Conservation (phyloP, 2,113 vertebrate genomes). For the Oostethus manadensis region DNA sequence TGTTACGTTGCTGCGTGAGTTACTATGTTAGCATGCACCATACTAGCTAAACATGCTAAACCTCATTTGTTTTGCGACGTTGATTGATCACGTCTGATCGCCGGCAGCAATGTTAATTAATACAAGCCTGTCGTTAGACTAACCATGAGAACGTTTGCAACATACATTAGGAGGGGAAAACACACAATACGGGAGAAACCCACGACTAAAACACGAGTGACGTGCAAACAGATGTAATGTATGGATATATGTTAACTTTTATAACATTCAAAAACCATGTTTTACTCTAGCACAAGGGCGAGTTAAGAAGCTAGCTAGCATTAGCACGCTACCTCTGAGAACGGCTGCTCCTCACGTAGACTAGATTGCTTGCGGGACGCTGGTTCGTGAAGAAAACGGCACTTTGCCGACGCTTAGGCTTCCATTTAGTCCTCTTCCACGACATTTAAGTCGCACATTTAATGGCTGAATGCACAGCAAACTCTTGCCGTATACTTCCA, state of each 20-base stretch:
- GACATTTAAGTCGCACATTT: neutral
- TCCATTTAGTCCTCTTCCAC: neutral
- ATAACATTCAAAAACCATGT: neutral
- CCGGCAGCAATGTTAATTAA: no score
- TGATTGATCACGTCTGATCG: no score
- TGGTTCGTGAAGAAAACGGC: neutral
- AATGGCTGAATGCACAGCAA: conserved; percentile 1
- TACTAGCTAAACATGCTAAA: no score
- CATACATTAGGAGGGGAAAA: no score
- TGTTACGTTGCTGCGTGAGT: no score
- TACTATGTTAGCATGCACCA: no score
- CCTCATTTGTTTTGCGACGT: no score
- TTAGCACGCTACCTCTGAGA: conserved; percentile 5
- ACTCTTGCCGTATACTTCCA: neutral
- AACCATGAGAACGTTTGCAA: no score
- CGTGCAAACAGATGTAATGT: neutral
- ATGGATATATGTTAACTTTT: neutral
- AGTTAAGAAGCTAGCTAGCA: conserved; percentile 21
- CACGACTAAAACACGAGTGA: neutral
- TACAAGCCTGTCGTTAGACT: no score
- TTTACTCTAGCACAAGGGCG: neutral
- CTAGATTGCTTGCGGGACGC: neutral
- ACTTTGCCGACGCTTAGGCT: conserved; percentile 18
- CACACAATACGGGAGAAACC: neutral
- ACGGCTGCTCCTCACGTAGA: neutral